Percentiles rank a stretch among this genome's conserved stretches.
Conservation (phyloP, 1,140 invertebrate genomes). For the Neodiprion pinetum region DNA sequence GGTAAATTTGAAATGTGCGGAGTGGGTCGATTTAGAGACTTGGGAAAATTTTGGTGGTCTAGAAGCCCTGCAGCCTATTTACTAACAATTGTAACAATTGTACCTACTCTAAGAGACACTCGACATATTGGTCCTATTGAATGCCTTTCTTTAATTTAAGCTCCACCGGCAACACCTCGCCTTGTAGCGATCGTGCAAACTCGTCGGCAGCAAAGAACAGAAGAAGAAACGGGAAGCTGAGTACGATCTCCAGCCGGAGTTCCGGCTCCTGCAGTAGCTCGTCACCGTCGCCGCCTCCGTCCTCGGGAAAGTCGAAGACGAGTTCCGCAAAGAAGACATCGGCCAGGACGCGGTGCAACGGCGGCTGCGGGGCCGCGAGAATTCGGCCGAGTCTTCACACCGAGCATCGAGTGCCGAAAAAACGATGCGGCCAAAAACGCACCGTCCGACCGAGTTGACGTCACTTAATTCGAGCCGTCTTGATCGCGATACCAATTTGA, state of each 20-base stretch:
- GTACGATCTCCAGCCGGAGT: not conserved
- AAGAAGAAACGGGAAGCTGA: not conserved
- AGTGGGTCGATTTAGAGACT: too few relatives aligned
- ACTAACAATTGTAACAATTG: too few relatives aligned
- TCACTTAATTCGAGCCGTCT: too few relatives aligned
- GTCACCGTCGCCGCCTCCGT: not conserved
- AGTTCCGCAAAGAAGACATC: not conserved
- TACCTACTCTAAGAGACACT: too few relatives aligned
- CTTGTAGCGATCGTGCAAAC: not conserved
- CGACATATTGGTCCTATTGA: too few relatives aligned
- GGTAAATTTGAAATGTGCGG: too few relatives aligned
- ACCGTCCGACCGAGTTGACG: not conserved
- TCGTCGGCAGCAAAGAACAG: not conserved
- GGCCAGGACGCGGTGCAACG: not conserved
- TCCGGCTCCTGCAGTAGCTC: not conserved
- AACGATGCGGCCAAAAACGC: slow-evolving; percentile 12
- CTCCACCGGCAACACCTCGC: not conserved
- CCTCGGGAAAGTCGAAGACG: not conserved
- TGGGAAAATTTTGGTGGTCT: too few relatives aligned
- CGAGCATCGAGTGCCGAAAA: slow-evolving; percentile 38
- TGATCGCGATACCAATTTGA: too few relatives aligned
- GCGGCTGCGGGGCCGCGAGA: slow-evolving; percentile 24
- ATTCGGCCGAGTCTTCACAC: slow-evolving; percentile 41
- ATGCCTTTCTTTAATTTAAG: not conserved
- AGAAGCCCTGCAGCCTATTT: too few relatives aligned